Base-by-base conservation (phyloP, 2,888 invertebrate species). In the Andrena dorsata region DNA sequence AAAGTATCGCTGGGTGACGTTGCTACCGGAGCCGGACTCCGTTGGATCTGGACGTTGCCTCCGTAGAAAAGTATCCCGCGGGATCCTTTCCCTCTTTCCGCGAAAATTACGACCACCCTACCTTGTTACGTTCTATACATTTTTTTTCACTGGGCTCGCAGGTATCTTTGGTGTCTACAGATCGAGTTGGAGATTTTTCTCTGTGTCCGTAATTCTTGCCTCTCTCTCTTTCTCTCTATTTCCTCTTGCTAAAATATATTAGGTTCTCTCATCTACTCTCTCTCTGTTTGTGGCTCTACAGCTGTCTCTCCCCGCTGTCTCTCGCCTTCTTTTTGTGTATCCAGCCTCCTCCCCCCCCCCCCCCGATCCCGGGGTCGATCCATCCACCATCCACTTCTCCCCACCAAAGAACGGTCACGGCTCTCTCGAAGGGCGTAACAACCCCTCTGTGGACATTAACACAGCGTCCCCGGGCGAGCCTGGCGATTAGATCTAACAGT, bases 101-200 rank as follows among this genome's bases (percentile, higher is more conserved):
- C 23, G 73, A 88, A 87, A 86, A 86, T 82, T 84, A 76, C 79
- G 76, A 84, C 80, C 83, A 88, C 70, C 77, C 41, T 71, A 82
- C 68, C 78, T 75, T 87, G 88, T 89, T 90, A 91, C 89, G 88
- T 91, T 92, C 86, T 91, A 87, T 90, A 89, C 88, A 88, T 88
- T 90, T 90, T 89, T 90, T 90, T 91, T 90, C 92, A 93, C 89
- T 92, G 93, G 93, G 91, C 90, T 92, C 90, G 90, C 92, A 93
- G 93, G 92, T 92, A 92, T 92, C 92, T 93, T 92, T 90, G 91
- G 90, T 89, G 86, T 89, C 85, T 89, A 89, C 89, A 71, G 86
- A 88, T 88, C 83, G 82, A 89, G 72, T 86, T 86, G 84, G 86
- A 90, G 83, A 82, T 89, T 89, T 90, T 26, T 56, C 84, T 89